Evolutionary conservation across 2,797 vertebrate genomes (phyloP).

Genomic region (Odontamblyopus rebecca): DNA sequence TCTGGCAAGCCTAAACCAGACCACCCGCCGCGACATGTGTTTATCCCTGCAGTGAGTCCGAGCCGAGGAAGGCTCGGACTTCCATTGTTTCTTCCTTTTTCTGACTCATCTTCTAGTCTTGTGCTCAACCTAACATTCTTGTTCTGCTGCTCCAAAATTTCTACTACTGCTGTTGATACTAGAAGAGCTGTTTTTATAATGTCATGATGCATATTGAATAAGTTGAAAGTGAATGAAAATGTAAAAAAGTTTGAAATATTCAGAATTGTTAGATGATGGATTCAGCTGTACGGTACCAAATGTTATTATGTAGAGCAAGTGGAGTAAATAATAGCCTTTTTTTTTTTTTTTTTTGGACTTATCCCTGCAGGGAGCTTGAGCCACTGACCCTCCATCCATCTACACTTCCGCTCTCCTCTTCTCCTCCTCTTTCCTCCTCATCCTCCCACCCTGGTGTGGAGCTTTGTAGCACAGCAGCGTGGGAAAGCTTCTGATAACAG

Average conservation of each 20-base stretch:
- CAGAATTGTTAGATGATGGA: neutral
- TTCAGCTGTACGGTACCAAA: neutral
- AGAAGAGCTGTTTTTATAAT: too few relatives aligned
- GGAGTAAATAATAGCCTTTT: neutral
- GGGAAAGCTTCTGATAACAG: constrained; percentile 79
- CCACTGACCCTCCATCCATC: constrained; percentile 69
- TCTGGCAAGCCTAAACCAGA: constrained; percentile 62
- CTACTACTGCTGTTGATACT: neutral
- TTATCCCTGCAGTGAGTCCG: constrained; percentile 69
- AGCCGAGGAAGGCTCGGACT: constrained; percentile 65
- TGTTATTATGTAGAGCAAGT: neutral
- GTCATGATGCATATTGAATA: too few relatives aligned
- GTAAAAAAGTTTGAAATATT: too few relatives aligned
- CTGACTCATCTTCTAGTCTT: constrained; percentile 61
- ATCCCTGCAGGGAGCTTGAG: constrained; percentile 53
- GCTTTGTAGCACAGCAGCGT: constrained; percentile 73
- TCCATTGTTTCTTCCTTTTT: constrained; percentile 46
- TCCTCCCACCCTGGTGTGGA: constrained; percentile 70
- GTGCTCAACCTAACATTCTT: neutral
- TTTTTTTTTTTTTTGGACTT: neutral
- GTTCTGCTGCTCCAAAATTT: neutral
- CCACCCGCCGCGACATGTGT: constrained; percentile 64
- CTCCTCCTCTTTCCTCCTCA: constrained; percentile 66
- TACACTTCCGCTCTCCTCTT: constrained; percentile 66
- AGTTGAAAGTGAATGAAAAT: too few relatives aligned